A percentile compares a stretch with the other conserved stretches of the same genome.
phyloP scores from a whole-genome alignment of 2,888 invertebrate genomes.

The Fragum fragum region DNA sequence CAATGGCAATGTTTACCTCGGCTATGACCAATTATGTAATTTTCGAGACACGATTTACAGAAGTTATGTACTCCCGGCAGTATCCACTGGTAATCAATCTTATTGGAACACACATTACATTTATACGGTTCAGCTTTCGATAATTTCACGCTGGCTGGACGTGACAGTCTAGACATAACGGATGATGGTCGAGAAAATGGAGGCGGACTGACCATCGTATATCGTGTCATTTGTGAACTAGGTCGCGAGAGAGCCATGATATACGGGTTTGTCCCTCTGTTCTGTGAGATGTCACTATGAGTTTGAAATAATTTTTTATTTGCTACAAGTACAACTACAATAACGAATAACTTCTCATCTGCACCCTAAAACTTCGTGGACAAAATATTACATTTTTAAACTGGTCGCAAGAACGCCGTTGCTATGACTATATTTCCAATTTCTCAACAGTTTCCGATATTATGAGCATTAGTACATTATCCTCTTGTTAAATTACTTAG shows the following conservation, averaged over 20 bases:
- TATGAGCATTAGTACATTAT: too few relatives aligned
- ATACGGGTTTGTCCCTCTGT: too few relatives aligned
- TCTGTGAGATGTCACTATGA: too few relatives aligned
- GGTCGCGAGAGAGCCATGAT: constrained; percentile 50
- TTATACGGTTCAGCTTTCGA: constrained; percentile 60
- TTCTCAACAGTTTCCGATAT: too few relatives aligned
- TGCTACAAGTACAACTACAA: too few relatives aligned
- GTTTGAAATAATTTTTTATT: too few relatives aligned
- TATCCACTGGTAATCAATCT: constrained; percentile 64
- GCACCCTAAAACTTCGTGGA: too few relatives aligned
- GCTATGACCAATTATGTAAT: constrained; percentile 64
- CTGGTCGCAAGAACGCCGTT: too few relatives aligned
- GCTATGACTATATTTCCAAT: too few relatives aligned
- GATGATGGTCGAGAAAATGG: constrained; percentile 58
- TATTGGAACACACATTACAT: constrained; percentile 62
- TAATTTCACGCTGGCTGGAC: constrained; percentile 45
- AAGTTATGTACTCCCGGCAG: constrained; percentile 68
- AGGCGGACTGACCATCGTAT: constrained; percentile 46
- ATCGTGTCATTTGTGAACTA: constrained; percentile 58
- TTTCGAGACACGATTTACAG: constrained; percentile 62
- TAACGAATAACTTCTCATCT: too few relatives aligned
- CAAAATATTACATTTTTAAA: too few relatives aligned
- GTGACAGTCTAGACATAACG: constrained; percentile 54
- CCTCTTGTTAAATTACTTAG: too few relatives aligned
- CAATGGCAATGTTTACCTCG: constrained; percentile 62